phyloP scores from a whole-genome alignment of 2,113 vertebrate species.

The Rhea americana region DNA sequence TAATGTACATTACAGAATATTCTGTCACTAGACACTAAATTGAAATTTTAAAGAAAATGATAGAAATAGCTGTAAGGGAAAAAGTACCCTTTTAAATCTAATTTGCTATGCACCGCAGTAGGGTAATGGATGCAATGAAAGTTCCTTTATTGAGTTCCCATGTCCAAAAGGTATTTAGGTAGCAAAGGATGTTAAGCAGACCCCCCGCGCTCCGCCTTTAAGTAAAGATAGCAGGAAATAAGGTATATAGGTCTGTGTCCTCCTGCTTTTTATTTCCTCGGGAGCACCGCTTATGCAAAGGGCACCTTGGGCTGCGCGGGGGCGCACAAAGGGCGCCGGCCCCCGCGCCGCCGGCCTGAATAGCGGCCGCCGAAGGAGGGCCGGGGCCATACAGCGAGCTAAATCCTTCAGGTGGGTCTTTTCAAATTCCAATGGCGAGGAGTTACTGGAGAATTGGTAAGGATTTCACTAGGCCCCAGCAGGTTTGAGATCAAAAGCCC shows the following conservation, averaged over 20 bases:
- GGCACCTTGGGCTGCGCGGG: conserved; percentile 81
- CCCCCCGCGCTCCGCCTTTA: conserved; percentile 78
- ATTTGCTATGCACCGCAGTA: conserved; percentile 97
- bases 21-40: conserved; percentile 91
- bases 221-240: conserved; percentile 83
- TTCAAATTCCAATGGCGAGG: conserved; percentile 85
- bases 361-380: conserved; percentile 76
- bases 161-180: conserved; percentile 92
- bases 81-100: conserved; percentile 96
- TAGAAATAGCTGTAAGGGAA: conserved; percentile 88
- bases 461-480: conserved; percentile 84
- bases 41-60: conserved; percentile 93
- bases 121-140: conserved; percentile 90
- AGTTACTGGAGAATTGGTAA: conserved; percentile 83
- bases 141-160: conserved; percentile 87
- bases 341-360: conserved; percentile 76
- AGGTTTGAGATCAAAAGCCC: conserved; percentile 86
- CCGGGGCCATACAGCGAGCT: conserved; percentile 77
- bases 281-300: conserved; percentile 82
- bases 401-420: conserved; percentile 88
- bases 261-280: conserved; percentile 81
- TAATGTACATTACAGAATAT: conserved; percentile 87
- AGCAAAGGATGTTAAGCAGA: conserved; percentile 83
- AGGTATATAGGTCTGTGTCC: conserved; percentile 82
- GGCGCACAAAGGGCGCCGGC: conserved; percentile 78